Evolutionary conservation across 30 jellyfish, hydroid and myxozoan species (phyloP).

Genomic region (Hydractinia symbiolongicarpus): DNA sequence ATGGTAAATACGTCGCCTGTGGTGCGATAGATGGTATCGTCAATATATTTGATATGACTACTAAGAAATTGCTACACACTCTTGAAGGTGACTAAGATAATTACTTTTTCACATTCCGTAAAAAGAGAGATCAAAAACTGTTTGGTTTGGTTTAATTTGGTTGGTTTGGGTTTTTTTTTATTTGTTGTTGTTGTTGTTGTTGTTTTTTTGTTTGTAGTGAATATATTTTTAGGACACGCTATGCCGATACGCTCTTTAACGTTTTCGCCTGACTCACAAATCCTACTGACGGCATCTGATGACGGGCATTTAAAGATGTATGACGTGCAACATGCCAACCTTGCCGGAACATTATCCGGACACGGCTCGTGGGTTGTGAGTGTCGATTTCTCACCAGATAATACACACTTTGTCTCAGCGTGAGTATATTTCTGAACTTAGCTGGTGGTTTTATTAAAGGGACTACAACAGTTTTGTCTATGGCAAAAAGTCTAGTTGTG

Average conservation of each 20-base stretch:
- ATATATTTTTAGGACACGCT: slow-evolving; percentile 66
- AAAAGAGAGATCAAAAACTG: neutral
- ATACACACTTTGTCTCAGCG: slow-evolving; percentile 95
- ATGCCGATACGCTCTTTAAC: slow-evolving; percentile 95
- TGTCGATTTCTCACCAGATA: slow-evolving; percentile 90
- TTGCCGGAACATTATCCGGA: slow-evolving; percentile 87
- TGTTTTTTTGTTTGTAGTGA: too few relatives aligned
- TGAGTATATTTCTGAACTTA: slow-evolving; percentile 14
- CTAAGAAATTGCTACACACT: slow-evolving; percentile 73
- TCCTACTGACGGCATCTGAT: slow-evolving; percentile 89
- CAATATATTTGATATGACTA: slow-evolving; percentile 78
- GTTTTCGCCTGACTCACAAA: slow-evolving; percentile 91
- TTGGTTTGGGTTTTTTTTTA: too few relatives aligned
- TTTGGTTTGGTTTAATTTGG: too few relatives aligned
- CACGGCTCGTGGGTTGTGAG: slow-evolving; percentile 97
- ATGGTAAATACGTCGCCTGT: slow-evolving; percentile 85
- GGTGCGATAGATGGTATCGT: slow-evolving; percentile 96
- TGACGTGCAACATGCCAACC: slow-evolving; percentile 89
- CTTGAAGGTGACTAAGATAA: slow-evolving; percentile 60
- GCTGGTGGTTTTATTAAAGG: too few relatives aligned
- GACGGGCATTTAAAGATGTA: slow-evolving; percentile 96
- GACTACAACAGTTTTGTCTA: too few relatives aligned
- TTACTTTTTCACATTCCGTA: neutral
- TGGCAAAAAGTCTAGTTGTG: too few relatives aligned
- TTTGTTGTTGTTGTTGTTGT: too few relatives aligned